Conservation (phyloP, 2,888 invertebrate species). For the Cephus spinipes region DNA sequence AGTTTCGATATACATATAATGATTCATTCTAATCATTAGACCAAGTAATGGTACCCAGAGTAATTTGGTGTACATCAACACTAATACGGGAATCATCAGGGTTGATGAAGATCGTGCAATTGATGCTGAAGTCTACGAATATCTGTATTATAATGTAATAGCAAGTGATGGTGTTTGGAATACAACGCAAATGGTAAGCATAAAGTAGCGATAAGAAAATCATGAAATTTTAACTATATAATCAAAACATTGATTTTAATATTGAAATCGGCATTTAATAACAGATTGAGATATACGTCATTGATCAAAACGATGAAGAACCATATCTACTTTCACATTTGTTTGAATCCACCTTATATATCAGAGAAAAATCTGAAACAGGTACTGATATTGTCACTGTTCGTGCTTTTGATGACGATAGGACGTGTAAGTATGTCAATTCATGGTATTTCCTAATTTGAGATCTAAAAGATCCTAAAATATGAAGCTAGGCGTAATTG, state of each 20-base stretch:
- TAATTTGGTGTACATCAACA: conserved; percentile 69
- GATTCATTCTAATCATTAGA: conserved; percentile 50
- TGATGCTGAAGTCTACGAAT: conserved; percentile 68
- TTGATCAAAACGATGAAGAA: conserved; percentile 73
- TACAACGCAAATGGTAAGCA: conserved; percentile 66
- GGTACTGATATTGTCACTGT: conserved; percentile 66
- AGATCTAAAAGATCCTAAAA: conserved; percentile 45
- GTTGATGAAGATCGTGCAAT: conserved; percentile 67
- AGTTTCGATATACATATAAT: not conserved
- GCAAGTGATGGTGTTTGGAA: conserved; percentile 69
- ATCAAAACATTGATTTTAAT: not conserved
- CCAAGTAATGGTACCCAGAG: conserved; percentile 65
- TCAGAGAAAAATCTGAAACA: conserved; percentile 69
- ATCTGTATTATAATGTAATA: conserved; percentile 70
- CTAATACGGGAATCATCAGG: conserved; percentile 69
- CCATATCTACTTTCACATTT: conserved; percentile 61
- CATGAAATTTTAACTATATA: not conserved
- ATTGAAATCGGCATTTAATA: conserved; percentile 23
- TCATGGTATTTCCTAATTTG: conserved; percentile 35
- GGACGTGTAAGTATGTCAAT: conserved; percentile 68
- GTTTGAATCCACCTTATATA: conserved; percentile 60
- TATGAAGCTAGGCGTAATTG: not conserved
- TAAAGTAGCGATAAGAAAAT: conserved; percentile 4
- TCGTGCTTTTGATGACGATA: conserved; percentile 69
- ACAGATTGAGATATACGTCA: conserved; percentile 71